Evolutionary conservation across 2,113 vertebrate species (phyloP).

Genomic region (Amphiprion ocellaris): DNA sequence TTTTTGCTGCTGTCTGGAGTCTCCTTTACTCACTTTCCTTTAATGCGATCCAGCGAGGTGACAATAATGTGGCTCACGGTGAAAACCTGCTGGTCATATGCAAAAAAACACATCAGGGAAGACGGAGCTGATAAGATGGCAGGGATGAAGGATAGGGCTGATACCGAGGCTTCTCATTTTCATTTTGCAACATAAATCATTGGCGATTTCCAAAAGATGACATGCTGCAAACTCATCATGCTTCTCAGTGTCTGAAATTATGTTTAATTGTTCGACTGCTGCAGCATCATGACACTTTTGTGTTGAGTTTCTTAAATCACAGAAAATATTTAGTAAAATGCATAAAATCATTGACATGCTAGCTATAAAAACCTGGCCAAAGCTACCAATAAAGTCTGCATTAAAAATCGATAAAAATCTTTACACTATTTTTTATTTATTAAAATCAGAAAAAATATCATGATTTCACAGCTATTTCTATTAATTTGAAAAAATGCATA

Average conservation of each 20-base stretch:
- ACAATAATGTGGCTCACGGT: conserved; percentile 80
- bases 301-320: no score
- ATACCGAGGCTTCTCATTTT: conserved; percentile 33
- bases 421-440: no score
- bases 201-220: not conserved
- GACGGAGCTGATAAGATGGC: conserved; percentile 53
- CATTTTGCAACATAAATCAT: conserved; percentile 7
- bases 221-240: not conserved
- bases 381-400: no score
- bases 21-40: conserved; percentile 41
- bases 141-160: conserved; percentile 49
- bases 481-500: no score
- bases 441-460: no score
- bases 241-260: not conserved
- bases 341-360: no score
- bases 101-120: conserved; percentile 60
- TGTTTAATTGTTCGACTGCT: conserved; percentile 16
- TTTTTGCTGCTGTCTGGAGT: conserved; percentile 27
- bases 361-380: no score
- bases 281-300: conserved; percentile 38
- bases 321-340: no score
- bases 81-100: conserved; percentile 74
- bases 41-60: conserved; percentile 82
- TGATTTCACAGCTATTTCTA: no score
- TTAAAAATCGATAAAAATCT: no score